phyloP scores from a whole-genome alignment of 2,888 invertebrate genomes.

The Drosophila mulleri region DNA sequence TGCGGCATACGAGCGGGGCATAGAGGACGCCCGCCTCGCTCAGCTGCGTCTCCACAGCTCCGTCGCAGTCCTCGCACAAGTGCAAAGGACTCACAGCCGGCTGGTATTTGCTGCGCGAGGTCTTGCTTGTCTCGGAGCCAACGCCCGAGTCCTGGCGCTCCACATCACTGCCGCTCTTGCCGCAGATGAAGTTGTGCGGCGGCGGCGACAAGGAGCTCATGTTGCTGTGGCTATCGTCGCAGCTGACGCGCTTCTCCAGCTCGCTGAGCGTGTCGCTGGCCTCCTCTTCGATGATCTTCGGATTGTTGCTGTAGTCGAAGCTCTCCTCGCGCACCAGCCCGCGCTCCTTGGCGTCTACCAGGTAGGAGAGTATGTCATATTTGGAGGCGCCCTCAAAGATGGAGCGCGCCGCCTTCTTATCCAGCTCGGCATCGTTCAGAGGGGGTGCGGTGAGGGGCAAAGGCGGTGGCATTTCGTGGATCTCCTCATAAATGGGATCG shows the following conservation, averaged over 20 bases:
- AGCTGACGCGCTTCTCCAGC: conserved; percentile 87
- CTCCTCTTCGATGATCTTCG: conserved; percentile 86
- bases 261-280: conserved; percentile 88
- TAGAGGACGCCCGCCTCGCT: conserved; percentile 90
- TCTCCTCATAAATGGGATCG: conserved; percentile 93
- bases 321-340: conserved; percentile 89
- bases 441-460: conserved; percentile 92
- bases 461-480: conserved; percentile 91
- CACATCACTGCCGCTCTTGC: conserved; percentile 87
- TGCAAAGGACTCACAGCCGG: conserved; percentile 87
- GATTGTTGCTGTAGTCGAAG: conserved; percentile 88
- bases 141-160: conserved; percentile 97
- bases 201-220: conserved; percentile 86
- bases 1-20: conserved; percentile 93
- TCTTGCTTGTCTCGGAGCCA: conserved; percentile 95
- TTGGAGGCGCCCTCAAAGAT: conserved; percentile 94
- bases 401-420: conserved; percentile 88
- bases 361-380: conserved; percentile 94
- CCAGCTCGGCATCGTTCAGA: conserved; percentile 89
- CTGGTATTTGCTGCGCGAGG: conserved; percentile 91
- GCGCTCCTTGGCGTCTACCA: conserved; percentile 94
- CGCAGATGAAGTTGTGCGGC: conserved; percentile 70
- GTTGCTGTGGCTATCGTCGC: conserved; percentile 91
- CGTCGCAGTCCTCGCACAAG: conserved; percentile 94
- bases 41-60: conserved; percentile 90